A percentile compares a stretch with the other conserved stretches of the same genome.
Conservation (phyloP, 1,140 invertebrate species). For the Drosophila micromelanica region DNA sequence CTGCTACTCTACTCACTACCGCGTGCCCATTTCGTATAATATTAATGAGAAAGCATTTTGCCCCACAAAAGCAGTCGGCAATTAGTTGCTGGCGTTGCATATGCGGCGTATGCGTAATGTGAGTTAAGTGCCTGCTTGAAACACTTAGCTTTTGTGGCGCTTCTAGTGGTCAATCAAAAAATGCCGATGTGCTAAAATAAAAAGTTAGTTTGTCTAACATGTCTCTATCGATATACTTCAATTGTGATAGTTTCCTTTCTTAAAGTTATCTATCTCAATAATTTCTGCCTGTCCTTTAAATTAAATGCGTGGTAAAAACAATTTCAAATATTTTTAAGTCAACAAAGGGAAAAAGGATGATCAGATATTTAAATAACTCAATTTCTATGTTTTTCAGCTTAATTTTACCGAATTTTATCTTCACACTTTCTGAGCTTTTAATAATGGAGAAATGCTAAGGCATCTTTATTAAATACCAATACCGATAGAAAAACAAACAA, state of each 20-base stretch:
- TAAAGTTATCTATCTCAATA: neutral
- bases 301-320: neutral
- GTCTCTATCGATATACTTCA: neutral
- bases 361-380: neutral
- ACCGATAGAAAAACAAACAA: conserved; percentile 24
- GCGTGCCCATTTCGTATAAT: conserved; percentile 17
- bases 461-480: conserved; percentile 47
- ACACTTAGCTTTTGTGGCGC: conserved; percentile 5
- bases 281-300: neutral
- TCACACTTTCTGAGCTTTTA: conserved; percentile 15
- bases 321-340: neutral
- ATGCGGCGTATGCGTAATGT: conserved; percentile 32
- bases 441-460: conserved; percentile 3
- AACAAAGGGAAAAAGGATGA: neutral
- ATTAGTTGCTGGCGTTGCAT: conserved; percentile 38
- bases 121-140: conserved; percentile 16
- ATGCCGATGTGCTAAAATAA: neutral
- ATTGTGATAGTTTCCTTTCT: neutral
- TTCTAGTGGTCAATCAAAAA: conserved; percentile 20
- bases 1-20: conserved; percentile 26
- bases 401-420: neutral
- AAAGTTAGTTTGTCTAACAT: neutral
- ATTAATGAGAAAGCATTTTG: conserved; percentile 48
- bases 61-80: conserved; percentile 33
- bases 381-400: neutral